A percentile compares a stretch with the other conserved stretches of the same genome.
phyloP scores from a whole-genome alignment of 2,888 invertebrate species.

The Lasioglossum leucozonium region DNA sequence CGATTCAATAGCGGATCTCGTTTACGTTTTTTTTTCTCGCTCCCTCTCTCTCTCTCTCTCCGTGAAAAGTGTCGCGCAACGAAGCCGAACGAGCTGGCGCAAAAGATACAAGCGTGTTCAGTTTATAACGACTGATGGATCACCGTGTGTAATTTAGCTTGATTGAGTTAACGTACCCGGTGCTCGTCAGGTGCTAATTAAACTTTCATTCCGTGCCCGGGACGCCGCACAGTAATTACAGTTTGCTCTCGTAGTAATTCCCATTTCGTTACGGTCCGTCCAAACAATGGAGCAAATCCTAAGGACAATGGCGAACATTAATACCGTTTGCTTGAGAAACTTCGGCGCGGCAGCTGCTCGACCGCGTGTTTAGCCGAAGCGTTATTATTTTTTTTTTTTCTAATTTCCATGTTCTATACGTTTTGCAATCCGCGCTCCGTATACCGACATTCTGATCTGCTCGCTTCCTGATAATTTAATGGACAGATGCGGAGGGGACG shows the following conservation, averaged over 20 bases:
- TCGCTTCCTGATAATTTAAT: conserved; percentile 17
- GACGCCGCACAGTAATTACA: conserved; percentile 4
- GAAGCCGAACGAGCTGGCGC: background rate
- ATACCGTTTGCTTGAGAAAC: conserved; percentile 11
- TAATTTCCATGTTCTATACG: background rate
- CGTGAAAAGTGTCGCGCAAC: conserved; percentile 19
- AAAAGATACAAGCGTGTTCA: background rate
- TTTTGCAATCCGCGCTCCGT: background rate
- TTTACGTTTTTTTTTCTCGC: background rate
- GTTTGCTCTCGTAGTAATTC: conserved; percentile 15
- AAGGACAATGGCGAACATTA: conserved; percentile 7
- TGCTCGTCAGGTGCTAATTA: background rate
- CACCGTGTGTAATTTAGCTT: background rate
- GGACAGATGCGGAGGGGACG: conserved; percentile 63
- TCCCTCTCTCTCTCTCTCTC: too few species aligned
- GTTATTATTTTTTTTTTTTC: background rate
- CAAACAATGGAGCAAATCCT: conserved; percentile 12
- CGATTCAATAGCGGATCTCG: conserved; percentile 50
- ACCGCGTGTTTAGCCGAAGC: background rate
- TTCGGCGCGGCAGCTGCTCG: background rate
- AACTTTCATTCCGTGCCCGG: background rate
- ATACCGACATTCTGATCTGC: background rate
- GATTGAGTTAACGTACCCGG: conserved; percentile 21
- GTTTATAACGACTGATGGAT: background rate
- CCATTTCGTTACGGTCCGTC: background rate